Base-by-base conservation (phyloP, 2,888 invertebrate genomes). In the Thumatha senex region DNA sequence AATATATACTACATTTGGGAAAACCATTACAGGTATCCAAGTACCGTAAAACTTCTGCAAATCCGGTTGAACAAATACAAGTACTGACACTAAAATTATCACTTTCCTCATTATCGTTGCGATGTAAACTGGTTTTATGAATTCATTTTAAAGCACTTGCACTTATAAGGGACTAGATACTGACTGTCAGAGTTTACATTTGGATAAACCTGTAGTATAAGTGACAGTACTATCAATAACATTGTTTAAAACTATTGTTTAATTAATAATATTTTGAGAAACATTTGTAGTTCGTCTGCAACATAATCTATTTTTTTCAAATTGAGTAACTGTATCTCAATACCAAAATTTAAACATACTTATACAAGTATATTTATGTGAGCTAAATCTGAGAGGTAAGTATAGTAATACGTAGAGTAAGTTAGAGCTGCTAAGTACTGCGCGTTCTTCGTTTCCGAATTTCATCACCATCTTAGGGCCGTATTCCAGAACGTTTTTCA, bases 11-110 rank as follows among this genome's bases (percentile, higher is more conserved):
- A 39, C 46, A n/a, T 39, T 31, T 39, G 46, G 46, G 31, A 30
- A 46, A 7, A 46, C 38, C 46, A 46, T 46, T 1, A 46, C 46
- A 7, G 39, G 46, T 31, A 39, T 33, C 46, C 46, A 46, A 15
- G 38, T 31, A 38, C 46, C 46, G 12, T 30, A 30, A 7, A 40
- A 46, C 33, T 38, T 36, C 5, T 45, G 36, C n/a, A 45, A 15
- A 15, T 45, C 30, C 1, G 45, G 14, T 30, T 38, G 30, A 30
- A 38, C 42, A 33, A 9, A 4, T 34, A 34, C 33, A 0, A 42
- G 15, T 12, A 43, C 15, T 1, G 15, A 34, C 24, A 8, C 24
- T 12, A 11, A 11, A 12, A 14, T 29, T 5, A 13, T 31, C 31
- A 31, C 31, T 31, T 31, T 31, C 31, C 18, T 24, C 18, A 24